Percentiles rank a stretch among this genome's conserved stretches.
Conservation (phyloP, 2,888 invertebrate species). For the Resseliella maxima region DNA sequence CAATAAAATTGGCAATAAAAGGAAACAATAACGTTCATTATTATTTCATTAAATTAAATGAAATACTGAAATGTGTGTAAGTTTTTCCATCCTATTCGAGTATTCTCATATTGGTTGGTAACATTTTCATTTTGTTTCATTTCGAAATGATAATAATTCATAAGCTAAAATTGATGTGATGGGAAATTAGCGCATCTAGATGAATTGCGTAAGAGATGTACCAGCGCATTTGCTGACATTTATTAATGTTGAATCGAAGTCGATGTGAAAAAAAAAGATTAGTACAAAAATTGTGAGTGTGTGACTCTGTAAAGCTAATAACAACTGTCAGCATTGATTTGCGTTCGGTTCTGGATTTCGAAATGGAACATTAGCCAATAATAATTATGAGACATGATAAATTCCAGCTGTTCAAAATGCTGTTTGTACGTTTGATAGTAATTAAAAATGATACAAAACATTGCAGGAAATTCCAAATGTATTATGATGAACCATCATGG, state of each 20-base stretch:
- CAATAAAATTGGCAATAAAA: constrained; percentile 53
- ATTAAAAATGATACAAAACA: constrained; percentile 55
- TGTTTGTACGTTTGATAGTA: not conserved
- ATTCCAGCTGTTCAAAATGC: not conserved
- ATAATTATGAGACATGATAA: constrained; percentile 49
- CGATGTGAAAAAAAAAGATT: constrained; percentile 45
- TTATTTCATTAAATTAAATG: constrained; percentile 53
- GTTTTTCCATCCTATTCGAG: not conserved
- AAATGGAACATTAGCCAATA: constrained; percentile 5
- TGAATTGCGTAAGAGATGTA: constrained; percentile 5
- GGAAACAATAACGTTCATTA: constrained; percentile 54
- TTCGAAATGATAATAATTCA: constrained; percentile 39
- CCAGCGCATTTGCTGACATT: not conserved
- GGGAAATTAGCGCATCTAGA: not conserved
- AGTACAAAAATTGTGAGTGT: not conserved
- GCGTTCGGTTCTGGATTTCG: constrained; percentile 1
- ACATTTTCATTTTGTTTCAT: not conserved
- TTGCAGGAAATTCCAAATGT: not conserved
- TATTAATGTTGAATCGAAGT: not conserved
- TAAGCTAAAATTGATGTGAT: not conserved
- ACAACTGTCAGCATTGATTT: constrained; percentile 54
- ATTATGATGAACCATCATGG: not conserved
- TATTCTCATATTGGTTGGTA: constrained; percentile 18
- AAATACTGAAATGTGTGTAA: constrained; percentile 16
- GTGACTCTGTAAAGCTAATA: constrained; percentile 37